Conservation (phyloP, 2,113 vertebrate species). For the Ploceus nigricollis region DNA sequence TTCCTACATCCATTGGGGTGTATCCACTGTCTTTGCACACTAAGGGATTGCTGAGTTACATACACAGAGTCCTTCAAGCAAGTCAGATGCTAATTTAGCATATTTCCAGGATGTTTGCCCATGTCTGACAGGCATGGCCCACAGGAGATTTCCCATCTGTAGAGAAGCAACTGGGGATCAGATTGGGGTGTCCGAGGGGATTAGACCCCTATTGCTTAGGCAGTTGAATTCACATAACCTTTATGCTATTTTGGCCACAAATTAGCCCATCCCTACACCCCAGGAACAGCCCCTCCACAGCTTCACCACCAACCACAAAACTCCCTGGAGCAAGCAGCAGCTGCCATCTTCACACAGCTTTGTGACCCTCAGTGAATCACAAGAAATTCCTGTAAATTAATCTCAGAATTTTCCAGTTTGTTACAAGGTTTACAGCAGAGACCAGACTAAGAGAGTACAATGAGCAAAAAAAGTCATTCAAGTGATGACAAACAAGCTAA, state of each 20-base stretch:
- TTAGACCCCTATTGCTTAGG: not conserved
- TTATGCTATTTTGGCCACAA: not conserved
- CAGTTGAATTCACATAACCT: not conserved
- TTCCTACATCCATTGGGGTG: not conserved
- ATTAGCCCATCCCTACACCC: not conserved
- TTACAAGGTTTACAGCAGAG: not conserved
- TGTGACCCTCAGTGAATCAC: not conserved
- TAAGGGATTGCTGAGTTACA: not conserved
- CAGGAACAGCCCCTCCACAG: not conserved
- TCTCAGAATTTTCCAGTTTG: not conserved
- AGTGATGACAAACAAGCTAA: not conserved
- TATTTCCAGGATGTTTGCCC: not conserved
- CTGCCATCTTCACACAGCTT: not conserved
- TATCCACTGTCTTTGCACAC: not conserved
- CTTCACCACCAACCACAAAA: not conserved
- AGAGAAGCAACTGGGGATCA: not conserved
- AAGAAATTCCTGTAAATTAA: not conserved
- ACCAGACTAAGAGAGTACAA: not conserved
- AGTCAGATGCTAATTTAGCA: not conserved
- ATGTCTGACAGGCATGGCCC: not conserved
- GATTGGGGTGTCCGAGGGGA: not conserved
- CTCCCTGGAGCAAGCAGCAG: not conserved
- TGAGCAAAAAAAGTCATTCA: not conserved
- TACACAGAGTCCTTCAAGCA: not conserved
- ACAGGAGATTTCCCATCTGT: not conserved